phyloP scores from a whole-genome alignment of 2,888 invertebrate genomes.

The Aphelenchoides bicaudatus region DNA sequence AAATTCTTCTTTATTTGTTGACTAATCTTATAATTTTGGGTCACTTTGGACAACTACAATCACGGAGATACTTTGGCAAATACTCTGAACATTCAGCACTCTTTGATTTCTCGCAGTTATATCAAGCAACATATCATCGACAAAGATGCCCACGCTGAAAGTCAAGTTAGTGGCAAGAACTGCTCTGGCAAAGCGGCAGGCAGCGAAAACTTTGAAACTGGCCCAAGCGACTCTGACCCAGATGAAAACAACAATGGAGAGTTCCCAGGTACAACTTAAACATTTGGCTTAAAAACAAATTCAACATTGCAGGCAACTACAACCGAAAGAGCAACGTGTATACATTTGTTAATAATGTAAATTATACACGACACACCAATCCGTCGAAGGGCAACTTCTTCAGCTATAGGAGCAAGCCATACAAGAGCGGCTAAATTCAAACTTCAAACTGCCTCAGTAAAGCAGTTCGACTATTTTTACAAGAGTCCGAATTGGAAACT shows the following conservation, averaged over 20 bases:
- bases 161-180: not conserved
- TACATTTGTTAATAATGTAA: not conserved
- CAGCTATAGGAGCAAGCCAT: too few species aligned
- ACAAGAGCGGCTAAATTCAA: not conserved
- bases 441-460: slow-evolving; percentile 1
- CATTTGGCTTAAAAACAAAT: too few species aligned
- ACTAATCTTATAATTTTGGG: not conserved
- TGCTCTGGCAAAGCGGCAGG: slow-evolving; percentile 5
- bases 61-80: slow-evolving; percentile 5
- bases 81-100: not conserved
- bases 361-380: too few species aligned
- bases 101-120: not conserved
- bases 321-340: not conserved
- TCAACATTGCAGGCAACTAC: too few species aligned
- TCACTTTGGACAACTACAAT: not conserved
- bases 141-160: slow-evolving; percentile 2
- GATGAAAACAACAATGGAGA: not conserved
- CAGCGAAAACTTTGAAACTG: not conserved
- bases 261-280: too few species aligned
- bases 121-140: not conserved
- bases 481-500: not conserved
- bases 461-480: not conserved
- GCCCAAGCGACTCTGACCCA: not conserved
- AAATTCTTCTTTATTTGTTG: not conserved
- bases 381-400: not conserved